A percentile compares a stretch with the other conserved stretches of the same genome.
These are phyloP conservation scores for Venusia cambrica DNA, from an alignment of 2,888 invertebrate species.

Conservation along the genomic window DNA sequence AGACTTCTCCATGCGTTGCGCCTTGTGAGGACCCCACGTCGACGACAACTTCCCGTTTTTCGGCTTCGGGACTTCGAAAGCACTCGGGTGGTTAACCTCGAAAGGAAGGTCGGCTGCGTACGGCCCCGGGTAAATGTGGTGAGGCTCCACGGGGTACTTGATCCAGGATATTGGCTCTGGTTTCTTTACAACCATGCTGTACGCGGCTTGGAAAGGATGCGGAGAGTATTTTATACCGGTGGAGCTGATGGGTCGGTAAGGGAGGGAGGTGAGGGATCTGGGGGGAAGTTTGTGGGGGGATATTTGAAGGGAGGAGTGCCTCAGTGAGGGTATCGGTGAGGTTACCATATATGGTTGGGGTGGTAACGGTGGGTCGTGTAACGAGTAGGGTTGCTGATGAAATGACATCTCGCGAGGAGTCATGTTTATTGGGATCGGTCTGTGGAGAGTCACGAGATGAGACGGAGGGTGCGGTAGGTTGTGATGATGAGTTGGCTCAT, in stretches of 20 bases:
- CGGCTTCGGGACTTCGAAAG: slow-evolving; percentile 2
- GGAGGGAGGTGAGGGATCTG: slow-evolving; percentile 1
- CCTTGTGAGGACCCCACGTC: slow-evolving; percentile 29
- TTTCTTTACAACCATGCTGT: slow-evolving; percentile 6
- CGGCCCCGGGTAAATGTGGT: slow-evolving; percentile 8
- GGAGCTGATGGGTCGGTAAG: background rate
- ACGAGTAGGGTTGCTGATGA: slow-evolving; percentile 7
- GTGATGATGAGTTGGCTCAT: too few relatives aligned
- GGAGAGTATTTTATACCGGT: slow-evolving; percentile 2
- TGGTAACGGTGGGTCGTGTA: background rate
- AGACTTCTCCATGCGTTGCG: slow-evolving; percentile 19
- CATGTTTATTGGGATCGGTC: slow-evolving; percentile 5
- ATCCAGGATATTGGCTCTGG: slow-evolving; percentile 21
- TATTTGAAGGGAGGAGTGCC: slow-evolving; percentile 3
- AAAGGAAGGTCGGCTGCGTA: slow-evolving; percentile 13
- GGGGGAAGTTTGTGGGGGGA: background rate
- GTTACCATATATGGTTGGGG: background rate
- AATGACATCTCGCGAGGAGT: slow-evolving; percentile 11
- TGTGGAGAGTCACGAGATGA: slow-evolving; percentile 10
- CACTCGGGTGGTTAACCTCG: slow-evolving; percentile 7
- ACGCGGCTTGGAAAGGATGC: slow-evolving; percentile 8
- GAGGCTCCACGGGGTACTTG: slow-evolving; percentile 17
- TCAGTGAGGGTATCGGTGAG: slow-evolving; percentile 1
- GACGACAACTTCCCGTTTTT: slow-evolving; percentile 19
- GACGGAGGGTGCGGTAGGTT: slow-evolving; percentile 1